These are phyloP conservation scores for Lepus timidus DNA, from an alignment of 2,113 vertebrate genomes.

Conservation along the genomic window DNA sequence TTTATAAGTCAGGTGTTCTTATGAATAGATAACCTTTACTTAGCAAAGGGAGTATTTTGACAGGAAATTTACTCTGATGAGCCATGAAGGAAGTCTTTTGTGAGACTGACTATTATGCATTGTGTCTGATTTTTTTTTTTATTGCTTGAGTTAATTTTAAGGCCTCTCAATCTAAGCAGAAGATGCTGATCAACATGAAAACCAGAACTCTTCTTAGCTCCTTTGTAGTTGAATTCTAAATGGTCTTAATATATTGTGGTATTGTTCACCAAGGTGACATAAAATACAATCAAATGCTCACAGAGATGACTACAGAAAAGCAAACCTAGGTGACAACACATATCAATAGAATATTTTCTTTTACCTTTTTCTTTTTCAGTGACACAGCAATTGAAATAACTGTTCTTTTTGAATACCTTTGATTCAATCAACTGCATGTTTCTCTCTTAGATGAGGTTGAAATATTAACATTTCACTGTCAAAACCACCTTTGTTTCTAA, in stretches of 20 bases:
- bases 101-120: constrained; percentile 63
- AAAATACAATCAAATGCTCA: constrained; percentile 71
- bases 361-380: constrained; percentile 66
- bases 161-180: constrained; percentile 72
- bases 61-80: constrained; percentile 87
- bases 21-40: constrained; percentile 89
- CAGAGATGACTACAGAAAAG: constrained; percentile 55
- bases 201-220: constrained; percentile 63
- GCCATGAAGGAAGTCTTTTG: constrained; percentile 83
- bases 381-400: constrained; percentile 60
- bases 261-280: constrained; percentile 68
- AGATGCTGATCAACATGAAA: constrained; percentile 65
- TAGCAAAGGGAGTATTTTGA: constrained; percentile 84
- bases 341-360: constrained; percentile 59
- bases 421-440: constrained; percentile 61
- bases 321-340: constrained; percentile 63
- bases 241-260: constrained; percentile 71
- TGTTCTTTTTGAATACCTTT: constrained; percentile 61
- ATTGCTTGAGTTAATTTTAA: constrained; percentile 77
- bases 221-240: constrained; percentile 75
- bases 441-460: constrained; percentile 55
- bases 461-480: constrained; percentile 71
- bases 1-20: constrained; percentile 88
- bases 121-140: constrained; percentile 83
- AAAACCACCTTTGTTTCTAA: constrained; percentile 73